phyloP scores from a whole-genome alignment of 2,797 vertebrate genomes.

The Arnoldichthys spilopterus region DNA sequence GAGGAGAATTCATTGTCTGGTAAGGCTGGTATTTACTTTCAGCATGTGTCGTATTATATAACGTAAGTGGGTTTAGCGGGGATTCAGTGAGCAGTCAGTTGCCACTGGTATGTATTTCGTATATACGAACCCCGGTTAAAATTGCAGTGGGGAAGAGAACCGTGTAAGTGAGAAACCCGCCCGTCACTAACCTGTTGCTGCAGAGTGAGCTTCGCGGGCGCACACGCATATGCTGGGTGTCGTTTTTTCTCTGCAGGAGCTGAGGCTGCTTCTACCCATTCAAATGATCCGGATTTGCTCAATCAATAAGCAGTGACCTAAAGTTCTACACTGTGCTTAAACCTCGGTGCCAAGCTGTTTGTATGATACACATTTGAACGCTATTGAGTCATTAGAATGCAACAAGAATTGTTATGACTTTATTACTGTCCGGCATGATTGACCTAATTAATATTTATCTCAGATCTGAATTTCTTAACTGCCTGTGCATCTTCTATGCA shows the following conservation, averaged over 20 bases:
- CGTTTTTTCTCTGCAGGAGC: background rate
- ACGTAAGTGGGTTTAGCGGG: background rate
- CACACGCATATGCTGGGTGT: background rate
- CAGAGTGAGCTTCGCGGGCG: conserved; percentile 1
- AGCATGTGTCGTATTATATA: conserved; percentile 10
- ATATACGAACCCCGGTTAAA: background rate
- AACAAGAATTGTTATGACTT: background rate
- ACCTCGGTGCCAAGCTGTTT: background rate
- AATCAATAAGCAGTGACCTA: background rate
- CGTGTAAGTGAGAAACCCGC: background rate
- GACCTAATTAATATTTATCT: background rate
- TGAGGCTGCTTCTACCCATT: background rate
- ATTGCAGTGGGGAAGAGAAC: background rate
- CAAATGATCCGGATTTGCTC: background rate
- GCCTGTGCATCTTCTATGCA: background rate
- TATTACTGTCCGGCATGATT: background rate
- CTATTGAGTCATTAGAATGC: background rate
- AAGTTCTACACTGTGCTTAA: background rate
- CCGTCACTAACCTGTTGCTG: conserved; percentile 27
- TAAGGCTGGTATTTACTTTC: conserved; percentile 6
- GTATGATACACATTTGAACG: background rate
- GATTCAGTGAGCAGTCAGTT: background rate
- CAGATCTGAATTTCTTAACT: background rate
- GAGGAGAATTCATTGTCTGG: background rate
- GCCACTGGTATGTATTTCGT: too few species aligned